Conservation (phyloP, 2,888 invertebrate species). For the Aleiodes testaceus region DNA sequence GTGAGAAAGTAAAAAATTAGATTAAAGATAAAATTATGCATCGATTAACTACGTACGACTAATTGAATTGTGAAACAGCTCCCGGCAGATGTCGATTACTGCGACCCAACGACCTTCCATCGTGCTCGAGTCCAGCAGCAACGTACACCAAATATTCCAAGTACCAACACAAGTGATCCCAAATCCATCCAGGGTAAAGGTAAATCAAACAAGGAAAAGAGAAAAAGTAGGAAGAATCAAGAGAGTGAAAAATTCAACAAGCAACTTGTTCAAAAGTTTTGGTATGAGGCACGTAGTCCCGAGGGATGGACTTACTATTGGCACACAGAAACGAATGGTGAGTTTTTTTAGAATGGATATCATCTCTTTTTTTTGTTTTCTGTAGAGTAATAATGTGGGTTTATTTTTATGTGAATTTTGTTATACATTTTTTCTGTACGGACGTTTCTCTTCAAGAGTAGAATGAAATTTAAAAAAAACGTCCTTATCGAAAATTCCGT, state of each 20-base stretch:
- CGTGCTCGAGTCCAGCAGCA: slow-evolving; percentile 49
- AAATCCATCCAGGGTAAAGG: slow-evolving; percentile 53
- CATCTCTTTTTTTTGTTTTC: no score
- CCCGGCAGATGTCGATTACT: slow-evolving; percentile 62
- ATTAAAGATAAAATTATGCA: background rate
- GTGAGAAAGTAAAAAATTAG: slow-evolving; percentile 42
- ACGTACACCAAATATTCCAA: slow-evolving; percentile 72
- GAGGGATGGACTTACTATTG: slow-evolving; percentile 90
- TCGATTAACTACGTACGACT: background rate
- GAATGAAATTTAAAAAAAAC: no score
- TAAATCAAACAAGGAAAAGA: slow-evolving; percentile 56
- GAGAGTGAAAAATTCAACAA: slow-evolving; percentile 54
- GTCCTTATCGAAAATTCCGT: no score
- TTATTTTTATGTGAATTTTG: no score
- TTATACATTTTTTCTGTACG: no score
- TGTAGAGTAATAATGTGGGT: no score
- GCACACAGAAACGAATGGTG: slow-evolving; percentile 89
- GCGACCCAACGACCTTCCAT: slow-evolving; percentile 54
- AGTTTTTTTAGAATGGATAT: slow-evolving; percentile 40
- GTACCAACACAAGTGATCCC: slow-evolving; percentile 3
- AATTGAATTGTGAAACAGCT: slow-evolving; percentile 51
- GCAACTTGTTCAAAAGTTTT: slow-evolving; percentile 73
- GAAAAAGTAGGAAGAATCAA: slow-evolving; percentile 63
- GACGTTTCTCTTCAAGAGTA: no score
- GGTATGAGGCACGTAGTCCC: slow-evolving; percentile 86